Percentiles rank a stretch among this genome's conserved stretches.
phyloP scores from a whole-genome alignment of 2,113 vertebrate genomes.

The Meleagris gallopavo region DNA sequence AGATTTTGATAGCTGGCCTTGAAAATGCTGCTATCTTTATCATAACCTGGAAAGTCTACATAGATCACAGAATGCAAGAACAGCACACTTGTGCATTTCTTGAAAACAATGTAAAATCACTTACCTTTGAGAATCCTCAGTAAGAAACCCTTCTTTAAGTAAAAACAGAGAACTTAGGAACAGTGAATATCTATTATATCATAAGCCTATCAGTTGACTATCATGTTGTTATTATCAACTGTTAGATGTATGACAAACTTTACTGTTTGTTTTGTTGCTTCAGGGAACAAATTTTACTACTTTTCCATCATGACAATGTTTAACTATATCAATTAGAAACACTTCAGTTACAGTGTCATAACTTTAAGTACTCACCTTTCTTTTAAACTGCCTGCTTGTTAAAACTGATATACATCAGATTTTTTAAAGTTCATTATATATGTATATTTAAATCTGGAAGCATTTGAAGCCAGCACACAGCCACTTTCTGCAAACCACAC shows the following conservation, averaged over 20 bases:
- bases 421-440: not conserved
- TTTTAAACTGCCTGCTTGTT: not conserved
- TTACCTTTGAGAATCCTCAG: slow-evolving; percentile 17
- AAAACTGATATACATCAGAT: not conserved
- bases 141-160: not conserved
- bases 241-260: not conserved
- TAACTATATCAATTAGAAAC: not conserved
- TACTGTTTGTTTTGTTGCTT: not conserved
- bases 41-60: not conserved
- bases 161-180: not conserved
- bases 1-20: not conserved
- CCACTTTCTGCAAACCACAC: not conserved
- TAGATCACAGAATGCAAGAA: not conserved
- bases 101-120: not conserved
- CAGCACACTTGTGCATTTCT: not conserved
- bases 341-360: not conserved
- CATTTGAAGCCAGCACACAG: not conserved
- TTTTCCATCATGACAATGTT: not conserved
- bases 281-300: not conserved
- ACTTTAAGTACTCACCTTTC: slow-evolving; percentile 15
- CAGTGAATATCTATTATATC: not conserved
- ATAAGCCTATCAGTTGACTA: not conserved
- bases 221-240: not conserved
- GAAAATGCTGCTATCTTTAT: not conserved
- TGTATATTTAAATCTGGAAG: not conserved